These are phyloP conservation scores for Margaritifera margaritifera DNA, from an alignment of 2,888 invertebrate genomes.

Conservation along the genomic window DNA sequence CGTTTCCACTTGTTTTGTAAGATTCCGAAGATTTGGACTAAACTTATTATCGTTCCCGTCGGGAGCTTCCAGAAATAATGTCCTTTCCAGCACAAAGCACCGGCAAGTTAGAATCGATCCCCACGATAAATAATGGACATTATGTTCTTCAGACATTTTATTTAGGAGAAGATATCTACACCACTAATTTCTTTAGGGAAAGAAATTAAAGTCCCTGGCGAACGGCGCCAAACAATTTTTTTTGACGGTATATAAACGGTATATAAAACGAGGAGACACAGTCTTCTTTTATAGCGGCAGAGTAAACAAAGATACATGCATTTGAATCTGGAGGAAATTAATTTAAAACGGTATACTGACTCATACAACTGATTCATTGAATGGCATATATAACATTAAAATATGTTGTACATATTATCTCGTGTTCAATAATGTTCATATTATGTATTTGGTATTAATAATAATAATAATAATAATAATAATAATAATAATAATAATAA, in stretches of 20 bases:
- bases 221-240: no score
- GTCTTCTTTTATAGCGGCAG: no score
- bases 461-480: background rate
- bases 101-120: constrained; percentile 13
- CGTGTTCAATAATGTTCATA: no score
- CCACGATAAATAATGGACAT: constrained; percentile 9
- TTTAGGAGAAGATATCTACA: constrained; percentile 1
- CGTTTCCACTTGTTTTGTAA: constrained; percentile 32
- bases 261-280: no score
- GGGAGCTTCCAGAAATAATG: constrained; percentile 7
- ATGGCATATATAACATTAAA: background rate
- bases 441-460: background rate
- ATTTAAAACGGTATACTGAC: no score
- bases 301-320: no score
- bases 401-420: background rate
- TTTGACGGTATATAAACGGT: no score
- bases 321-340: no score
- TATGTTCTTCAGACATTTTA: constrained; percentile 9
- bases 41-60: constrained; percentile 31
- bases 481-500: constrained; percentile 4
- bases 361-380: no score
- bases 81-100: no score
- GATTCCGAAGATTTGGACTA: constrained; percentile 29
- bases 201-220: no score
- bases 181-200: no score